Conservation (phyloP, 2,113 vertebrate genomes). For the Cavia aperea region DNA sequence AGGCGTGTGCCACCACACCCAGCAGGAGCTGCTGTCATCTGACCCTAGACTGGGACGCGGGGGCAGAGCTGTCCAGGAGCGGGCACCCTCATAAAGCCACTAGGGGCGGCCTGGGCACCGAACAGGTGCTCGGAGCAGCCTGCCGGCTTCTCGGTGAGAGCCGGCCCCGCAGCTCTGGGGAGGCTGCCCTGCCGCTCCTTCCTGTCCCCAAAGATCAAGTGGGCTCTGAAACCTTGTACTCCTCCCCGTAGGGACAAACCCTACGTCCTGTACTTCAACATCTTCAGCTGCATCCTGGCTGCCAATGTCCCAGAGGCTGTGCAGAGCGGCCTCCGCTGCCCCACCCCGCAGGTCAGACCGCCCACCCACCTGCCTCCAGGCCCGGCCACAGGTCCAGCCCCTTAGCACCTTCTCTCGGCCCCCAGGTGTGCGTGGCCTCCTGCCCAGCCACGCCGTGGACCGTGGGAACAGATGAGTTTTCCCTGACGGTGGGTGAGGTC, state of each 20-base stretch:
- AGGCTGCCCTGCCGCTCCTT: fast-evolving
- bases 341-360: constrained; percentile 83
- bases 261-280: constrained; percentile 82
- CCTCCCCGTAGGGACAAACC: constrained; percentile 76
- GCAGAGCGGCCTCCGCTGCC: constrained; percentile 82
- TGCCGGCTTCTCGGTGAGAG: background rate
- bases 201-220: background rate
- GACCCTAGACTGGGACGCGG: background rate
- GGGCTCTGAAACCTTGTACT: background rate
- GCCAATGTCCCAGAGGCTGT: constrained; percentile 74
- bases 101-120: background rate
- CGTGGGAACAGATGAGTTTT: fast-evolving
- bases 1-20: background rate
- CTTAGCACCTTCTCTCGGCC: background rate
- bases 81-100: background rate
- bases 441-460: constrained; percentile 72
- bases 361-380: too few species aligned
- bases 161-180: background rate
- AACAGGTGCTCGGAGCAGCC: background rate
- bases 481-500: constrained; percentile 14
- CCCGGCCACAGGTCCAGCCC: background rate
- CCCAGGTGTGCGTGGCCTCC: constrained; percentile 81
- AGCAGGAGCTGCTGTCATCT: background rate
- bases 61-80: background rate
- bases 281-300: constrained; percentile 79